These are phyloP conservation scores for Myrmecophaga tridactyla DNA, from an alignment of 2,113 vertebrate genomes.

Conservation along the genomic window DNA sequence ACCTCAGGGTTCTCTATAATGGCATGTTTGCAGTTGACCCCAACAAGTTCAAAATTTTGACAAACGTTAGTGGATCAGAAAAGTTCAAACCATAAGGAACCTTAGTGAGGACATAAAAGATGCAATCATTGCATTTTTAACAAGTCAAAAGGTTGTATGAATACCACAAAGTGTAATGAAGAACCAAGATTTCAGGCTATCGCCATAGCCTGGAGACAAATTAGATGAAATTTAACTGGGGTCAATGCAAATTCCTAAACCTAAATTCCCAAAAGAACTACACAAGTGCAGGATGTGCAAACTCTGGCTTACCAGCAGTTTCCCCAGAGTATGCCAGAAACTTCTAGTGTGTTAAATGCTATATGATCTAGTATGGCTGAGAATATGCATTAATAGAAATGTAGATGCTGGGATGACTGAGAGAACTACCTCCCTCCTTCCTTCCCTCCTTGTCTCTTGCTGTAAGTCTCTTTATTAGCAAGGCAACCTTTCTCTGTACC, in stretches of 20 bases:
- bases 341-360: neutral
- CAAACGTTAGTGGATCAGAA: conserved; percentile 39
- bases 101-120: conserved; percentile 34
- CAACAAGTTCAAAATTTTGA: conserved; percentile 31
- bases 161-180: neutral
- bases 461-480: neutral
- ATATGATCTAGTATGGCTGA: neutral
- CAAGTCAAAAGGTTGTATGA: neutral
- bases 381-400: neutral
- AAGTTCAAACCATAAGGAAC: conserved; percentile 31
- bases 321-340: neutral
- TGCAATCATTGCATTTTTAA: conserved; percentile 57
- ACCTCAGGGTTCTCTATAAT: neutral
- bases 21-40: neutral
- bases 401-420: neutral
- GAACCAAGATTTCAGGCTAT: neutral
- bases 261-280: neutral
- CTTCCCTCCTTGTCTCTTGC: neutral
- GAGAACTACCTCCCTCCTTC: neutral
- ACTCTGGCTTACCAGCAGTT: neutral
- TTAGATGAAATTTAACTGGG: neutral
- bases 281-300: neutral
- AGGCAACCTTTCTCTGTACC: neutral
- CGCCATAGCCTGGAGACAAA: neutral
- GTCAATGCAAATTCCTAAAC: neutral